Evolutionary conservation across 2,797 vertebrate genomes (phyloP).

Genomic region (Acestrorhynchus altus): DNA sequence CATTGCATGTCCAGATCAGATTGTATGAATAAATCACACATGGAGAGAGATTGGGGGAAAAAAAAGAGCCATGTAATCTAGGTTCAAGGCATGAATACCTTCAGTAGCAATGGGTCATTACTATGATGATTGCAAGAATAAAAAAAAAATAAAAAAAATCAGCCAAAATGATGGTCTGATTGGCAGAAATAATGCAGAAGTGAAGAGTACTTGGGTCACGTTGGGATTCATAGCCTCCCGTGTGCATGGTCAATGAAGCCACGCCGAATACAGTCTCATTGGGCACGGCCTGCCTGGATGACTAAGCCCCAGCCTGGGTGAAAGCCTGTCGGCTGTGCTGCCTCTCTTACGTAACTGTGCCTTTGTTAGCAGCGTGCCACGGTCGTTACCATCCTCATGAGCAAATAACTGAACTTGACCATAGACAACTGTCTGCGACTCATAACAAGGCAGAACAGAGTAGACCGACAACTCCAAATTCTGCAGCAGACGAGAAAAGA

Average conservation of each 20-base stretch:
- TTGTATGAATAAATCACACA: slow-evolving; percentile 21
- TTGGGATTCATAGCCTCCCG: background rate
- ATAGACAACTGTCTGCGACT: background rate
- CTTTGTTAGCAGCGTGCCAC: slow-evolving; percentile 59
- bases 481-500: slow-evolving; percentile 26
- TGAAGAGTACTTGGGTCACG: background rate
- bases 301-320: slow-evolving; percentile 48
- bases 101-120: background rate
- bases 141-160: background rate
- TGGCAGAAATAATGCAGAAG: background rate
- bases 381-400: slow-evolving; percentile 64
- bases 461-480: slow-evolving; percentile 20
- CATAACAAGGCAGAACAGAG: background rate
- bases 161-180: background rate
- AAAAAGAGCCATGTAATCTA: background rate
- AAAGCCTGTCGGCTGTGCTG: slow-evolving; percentile 57
- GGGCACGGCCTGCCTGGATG: background rate
- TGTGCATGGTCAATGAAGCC: slow-evolving; percentile 1
- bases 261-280: background rate
- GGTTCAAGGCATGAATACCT: background rate
- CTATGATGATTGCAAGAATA: background rate
- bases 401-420: slow-evolving; percentile 48
- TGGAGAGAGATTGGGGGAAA: no score
- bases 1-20: background rate
- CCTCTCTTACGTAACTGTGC: slow-evolving; percentile 62